Conservation (phyloP, 2,888 invertebrate species). For the Dermolepida albohirtum region DNA sequence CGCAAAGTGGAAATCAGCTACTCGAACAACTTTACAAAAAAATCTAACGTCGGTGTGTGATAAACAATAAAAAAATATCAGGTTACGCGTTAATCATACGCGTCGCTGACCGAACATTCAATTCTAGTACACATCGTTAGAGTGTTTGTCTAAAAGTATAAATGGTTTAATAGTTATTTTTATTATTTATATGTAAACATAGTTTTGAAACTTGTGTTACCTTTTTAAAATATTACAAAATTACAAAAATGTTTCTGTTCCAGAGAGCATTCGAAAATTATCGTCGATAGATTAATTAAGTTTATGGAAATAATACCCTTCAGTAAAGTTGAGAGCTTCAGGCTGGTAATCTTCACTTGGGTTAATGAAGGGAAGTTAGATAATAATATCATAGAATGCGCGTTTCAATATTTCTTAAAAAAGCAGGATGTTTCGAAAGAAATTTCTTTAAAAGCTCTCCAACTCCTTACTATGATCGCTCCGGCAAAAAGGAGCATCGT, state of each 20-base stretch:
- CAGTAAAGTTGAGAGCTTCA: conserved; percentile 73
- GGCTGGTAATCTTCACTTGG: conserved; percentile 74
- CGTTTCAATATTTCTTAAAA: conserved; percentile 85
- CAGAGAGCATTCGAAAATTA: conserved; percentile 67
- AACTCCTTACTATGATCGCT: conserved; percentile 83
- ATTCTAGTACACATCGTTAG: no score
- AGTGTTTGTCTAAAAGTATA: no score
- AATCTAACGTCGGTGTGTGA: no score
- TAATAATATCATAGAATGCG: conserved; percentile 72
- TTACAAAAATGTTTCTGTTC: conserved; percentile 44
- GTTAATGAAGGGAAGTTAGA: conserved; percentile 70
- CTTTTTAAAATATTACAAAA: no score
- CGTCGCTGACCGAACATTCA: no score
- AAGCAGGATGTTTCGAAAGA: conserved; percentile 73
- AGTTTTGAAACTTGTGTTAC: no score
- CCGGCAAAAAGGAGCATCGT: conserved; percentile 58
- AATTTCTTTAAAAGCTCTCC: conserved; percentile 80
- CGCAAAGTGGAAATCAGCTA: no score
- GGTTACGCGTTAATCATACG: no score
- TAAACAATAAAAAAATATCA: no score
- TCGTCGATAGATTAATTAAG: conserved; percentile 72
- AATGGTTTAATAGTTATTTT: no score
- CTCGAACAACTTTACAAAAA: no score
- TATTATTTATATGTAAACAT: no score
- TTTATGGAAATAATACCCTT: conserved; percentile 69